phyloP scores from a whole-genome alignment of 2,113 vertebrate species.

The Stegastes partitus region DNA sequence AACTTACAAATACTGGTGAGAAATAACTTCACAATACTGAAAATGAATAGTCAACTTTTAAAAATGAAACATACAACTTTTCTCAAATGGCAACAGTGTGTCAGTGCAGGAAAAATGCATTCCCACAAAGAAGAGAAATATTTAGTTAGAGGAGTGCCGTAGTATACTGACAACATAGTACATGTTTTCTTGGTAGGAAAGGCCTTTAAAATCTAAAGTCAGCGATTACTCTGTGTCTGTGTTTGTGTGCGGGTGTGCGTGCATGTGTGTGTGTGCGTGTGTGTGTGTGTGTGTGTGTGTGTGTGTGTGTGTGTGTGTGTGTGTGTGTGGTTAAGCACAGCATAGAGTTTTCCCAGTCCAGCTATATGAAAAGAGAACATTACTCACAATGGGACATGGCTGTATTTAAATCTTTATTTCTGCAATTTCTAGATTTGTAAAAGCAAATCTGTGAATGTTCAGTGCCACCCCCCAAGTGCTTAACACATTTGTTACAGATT shows the following conservation, averaged over 20 bases:
- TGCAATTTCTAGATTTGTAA: neutral
- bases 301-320: neutral
- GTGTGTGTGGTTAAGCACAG: neutral
- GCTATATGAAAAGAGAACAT: too few relatives aligned
- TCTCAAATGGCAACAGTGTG: neutral
- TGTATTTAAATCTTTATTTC: neutral
- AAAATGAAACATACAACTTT: neutral
- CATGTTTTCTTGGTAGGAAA: too few relatives aligned
- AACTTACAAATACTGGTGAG: slow-evolving; percentile 10
- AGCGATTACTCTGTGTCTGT: too few relatives aligned
- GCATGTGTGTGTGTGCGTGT: too few relatives aligned
- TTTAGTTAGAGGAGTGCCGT: too few relatives aligned
- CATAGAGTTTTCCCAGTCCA: too few relatives aligned
- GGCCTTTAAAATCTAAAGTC: too few relatives aligned
- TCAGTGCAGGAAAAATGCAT: too few relatives aligned
- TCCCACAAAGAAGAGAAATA: too few relatives aligned
- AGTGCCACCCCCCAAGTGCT: neutral
- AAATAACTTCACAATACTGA: neutral
- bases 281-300: neutral
- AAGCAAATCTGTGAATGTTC: slow-evolving; percentile 27
- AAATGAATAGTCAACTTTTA: slow-evolving; percentile 14
- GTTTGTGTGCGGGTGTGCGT: too few relatives aligned
- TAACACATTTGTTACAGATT: slow-evolving; percentile 35
- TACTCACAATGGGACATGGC: neutral
- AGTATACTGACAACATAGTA: too few relatives aligned